Percentiles rank a stretch among this genome's conserved stretches.
These are phyloP conservation scores for Osmerus mordax DNA, from an alignment of 2,113 vertebrate species.

Conservation along the genomic window DNA sequence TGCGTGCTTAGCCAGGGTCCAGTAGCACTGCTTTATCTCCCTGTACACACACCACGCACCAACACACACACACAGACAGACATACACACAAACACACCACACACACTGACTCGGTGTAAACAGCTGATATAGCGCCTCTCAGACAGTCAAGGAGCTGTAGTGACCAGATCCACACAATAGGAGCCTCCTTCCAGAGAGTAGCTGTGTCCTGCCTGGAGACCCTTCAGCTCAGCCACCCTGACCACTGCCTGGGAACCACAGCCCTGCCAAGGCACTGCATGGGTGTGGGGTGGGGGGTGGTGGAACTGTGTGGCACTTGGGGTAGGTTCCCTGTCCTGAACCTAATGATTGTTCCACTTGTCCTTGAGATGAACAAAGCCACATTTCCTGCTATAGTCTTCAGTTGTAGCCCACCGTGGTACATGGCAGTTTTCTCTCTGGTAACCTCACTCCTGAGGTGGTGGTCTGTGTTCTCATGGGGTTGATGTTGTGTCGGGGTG, in stretches of 20 bases:
- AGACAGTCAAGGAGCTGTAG: too few relatives aligned
- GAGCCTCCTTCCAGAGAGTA: too few relatives aligned
- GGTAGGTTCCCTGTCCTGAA: background rate
- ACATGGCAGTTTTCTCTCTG: background rate
- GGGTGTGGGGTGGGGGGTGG: too few relatives aligned
- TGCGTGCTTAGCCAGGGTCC: background rate
- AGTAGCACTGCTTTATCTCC: background rate
- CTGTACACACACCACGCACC: background rate
- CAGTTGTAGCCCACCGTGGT: background rate
- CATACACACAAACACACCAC: background rate
- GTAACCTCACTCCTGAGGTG: background rate
- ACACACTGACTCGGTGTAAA: background rate
- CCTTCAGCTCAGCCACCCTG: background rate
- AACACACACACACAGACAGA: background rate
- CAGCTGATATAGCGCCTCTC: too few relatives aligned
- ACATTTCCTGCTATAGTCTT: background rate
- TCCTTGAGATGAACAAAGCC: constrained; percentile 1
- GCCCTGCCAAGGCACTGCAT: background rate
- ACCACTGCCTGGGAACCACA: background rate
- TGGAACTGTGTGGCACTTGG: background rate
- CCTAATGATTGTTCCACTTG: background rate
- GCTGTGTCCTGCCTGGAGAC: background rate
- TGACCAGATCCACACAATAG: too few relatives aligned
- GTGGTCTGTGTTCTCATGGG: background rate
- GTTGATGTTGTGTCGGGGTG: background rate